Evolutionary conservation across 2,113 vertebrate species (phyloP), one percentile per base, ranked within the genome.

Genomic region (Poecilia latipinna): DNA sequence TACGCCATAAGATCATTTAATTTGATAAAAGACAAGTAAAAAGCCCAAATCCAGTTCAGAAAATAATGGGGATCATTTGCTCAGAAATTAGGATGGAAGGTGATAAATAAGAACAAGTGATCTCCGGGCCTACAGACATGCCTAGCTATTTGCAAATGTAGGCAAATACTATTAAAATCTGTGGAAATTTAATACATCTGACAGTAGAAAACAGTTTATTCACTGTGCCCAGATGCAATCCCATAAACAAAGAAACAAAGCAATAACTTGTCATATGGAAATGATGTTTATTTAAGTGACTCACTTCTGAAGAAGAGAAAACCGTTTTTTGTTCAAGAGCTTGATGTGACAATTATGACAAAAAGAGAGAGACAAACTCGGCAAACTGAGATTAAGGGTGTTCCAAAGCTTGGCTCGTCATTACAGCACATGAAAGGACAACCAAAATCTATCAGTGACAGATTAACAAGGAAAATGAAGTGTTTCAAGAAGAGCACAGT

Each of bases 21-120:
- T 94, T 93, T 94, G 92, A 88, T 92, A 89, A 93, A 93, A 94
- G 92, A 91, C 92, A 90, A 94, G 94, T 93, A 94, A 93, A 92
- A 89, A 93, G 88, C 87, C 88, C 90, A 89, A 84, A 94, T 91
- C 86, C 87, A 61, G 87, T 90, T 94, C 92, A 94, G 90, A 93
- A 93, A 94, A 94, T 91, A 94, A 94, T 91, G 87, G 91, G 91
- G 88, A 90, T 92, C 93, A 94, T 95, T 93, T 94, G 90, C 84
- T 91, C 84, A 85, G 93, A 57, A 91, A 93, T 93, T 75, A 44
- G 83, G 80, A 91, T 82, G 89, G 85, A 88, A 78, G 78, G 86
- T 82, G 84, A 93, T 93, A 93, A 95, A 93, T 90, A 91, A 84
- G 70, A 84, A 82, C 79, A 85, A 87, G 91, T 86, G 86, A 89